A percentile compares a stretch with the other conserved stretches of the same genome.
Conservation (phyloP, 2,888 invertebrate genomes). For the Amiota minor region DNA sequence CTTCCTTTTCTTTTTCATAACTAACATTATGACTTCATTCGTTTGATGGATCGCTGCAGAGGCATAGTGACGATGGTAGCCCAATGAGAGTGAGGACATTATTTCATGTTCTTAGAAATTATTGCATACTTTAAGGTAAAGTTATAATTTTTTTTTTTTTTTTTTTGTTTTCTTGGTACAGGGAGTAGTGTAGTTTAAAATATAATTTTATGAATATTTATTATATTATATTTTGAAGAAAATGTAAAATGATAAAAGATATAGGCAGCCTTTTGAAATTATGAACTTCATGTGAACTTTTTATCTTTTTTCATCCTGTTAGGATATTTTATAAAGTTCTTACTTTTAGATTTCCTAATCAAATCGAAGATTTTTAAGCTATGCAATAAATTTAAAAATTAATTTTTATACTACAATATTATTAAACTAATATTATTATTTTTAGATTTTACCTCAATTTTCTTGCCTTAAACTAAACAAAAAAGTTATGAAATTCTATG, state of each 20-base stretch:
- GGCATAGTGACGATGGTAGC: background rate
- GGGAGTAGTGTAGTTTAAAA: background rate
- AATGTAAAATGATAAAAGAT: background rate
- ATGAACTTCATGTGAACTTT: no score
- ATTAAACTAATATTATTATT: no score
- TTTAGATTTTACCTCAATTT: no score
- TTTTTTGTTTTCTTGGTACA: background rate
- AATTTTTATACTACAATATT: background rate
- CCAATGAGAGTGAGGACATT: background rate
- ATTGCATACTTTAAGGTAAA: slow-evolving; percentile 21
- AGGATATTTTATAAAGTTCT: background rate
- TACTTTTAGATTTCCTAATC: no score
- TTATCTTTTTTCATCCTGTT: background rate
- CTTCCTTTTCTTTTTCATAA: slow-evolving; percentile 18
- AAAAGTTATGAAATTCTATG: no score
- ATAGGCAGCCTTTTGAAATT: no score
- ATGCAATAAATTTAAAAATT: background rate
- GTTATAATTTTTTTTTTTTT: background rate
- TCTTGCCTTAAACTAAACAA: no score
- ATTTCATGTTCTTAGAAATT: slow-evolving; percentile 1
- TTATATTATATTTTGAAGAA: background rate
- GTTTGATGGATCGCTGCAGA: background rate
- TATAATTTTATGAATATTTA: background rate
- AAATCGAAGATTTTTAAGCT: no score
- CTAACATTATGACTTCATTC: slow-evolving; percentile 47